Percentiles rank a stretch among this genome's conserved stretches.
phyloP scores from a whole-genome alignment of 2,113 vertebrate species.

The Fulica atra region DNA sequence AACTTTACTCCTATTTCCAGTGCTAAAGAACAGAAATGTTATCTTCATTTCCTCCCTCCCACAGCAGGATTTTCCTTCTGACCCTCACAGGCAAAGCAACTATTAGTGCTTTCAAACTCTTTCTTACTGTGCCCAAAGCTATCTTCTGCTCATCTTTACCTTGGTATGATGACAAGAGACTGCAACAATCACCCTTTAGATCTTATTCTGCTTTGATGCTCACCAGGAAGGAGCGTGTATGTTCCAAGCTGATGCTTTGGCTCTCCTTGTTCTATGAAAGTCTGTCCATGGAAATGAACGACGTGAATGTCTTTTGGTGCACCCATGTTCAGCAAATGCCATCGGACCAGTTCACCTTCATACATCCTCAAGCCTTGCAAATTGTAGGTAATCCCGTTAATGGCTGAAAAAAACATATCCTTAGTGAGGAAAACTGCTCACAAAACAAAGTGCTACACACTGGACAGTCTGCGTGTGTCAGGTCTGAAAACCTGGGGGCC shows the following conservation, averaged over 20 bases:
- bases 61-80: background rate
- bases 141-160: background rate
- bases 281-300: constrained; percentile 94
- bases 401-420: constrained; percentile 76
- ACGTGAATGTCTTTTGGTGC: constrained; percentile 87
- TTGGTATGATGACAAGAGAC: background rate
- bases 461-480: background rate
- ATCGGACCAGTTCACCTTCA: constrained; percentile 81
- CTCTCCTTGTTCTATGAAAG: constrained; percentile 82
- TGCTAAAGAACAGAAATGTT: background rate
- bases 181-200: background rate
- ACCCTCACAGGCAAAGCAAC: background rate
- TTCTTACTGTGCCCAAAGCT: background rate
- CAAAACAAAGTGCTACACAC: background rate
- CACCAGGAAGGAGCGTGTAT: constrained; percentile 90
- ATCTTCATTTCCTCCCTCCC: background rate
- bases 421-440: background rate
- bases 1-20: background rate
- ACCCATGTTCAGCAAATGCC: constrained; percentile 93
- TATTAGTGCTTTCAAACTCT: background rate
- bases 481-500: background rate
- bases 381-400: constrained; percentile 89
- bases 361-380: constrained; percentile 93
- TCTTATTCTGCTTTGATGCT: background rate
- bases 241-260: constrained; percentile 82